Evolutionary conservation across 1,140 invertebrate genomes (phyloP), one percentile per base, ranked within the genome.

Genomic region (Drosophila nigrodunni): DNA sequence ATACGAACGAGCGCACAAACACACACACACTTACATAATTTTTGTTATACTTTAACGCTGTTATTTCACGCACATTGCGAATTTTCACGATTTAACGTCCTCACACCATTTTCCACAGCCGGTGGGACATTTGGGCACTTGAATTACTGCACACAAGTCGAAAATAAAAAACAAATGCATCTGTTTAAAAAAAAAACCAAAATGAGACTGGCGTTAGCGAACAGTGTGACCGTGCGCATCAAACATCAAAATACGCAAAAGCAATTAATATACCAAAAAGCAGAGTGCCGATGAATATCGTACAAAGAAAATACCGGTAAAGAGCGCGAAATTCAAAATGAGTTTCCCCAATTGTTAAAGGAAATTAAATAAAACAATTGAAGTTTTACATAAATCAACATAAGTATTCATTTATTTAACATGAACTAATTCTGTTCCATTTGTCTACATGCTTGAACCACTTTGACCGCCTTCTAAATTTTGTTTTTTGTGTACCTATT

Each of bases 1-100:
- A 46, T 37, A 74, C 49, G 60, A 15, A 69, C 35, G n/a, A 68
- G 55, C 52, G 52, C 62, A 54, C 64, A 71, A 69, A 78, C 74
- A 73, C 58, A 82, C 58, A 82, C 60, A 80, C 83, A 87, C 83
- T 87, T 87, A 87, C 83, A 89, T 87, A 87, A 87, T 88, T 88
- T 78, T 65, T 83, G 49, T 50, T 57, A 72, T 87, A 73, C 87
- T 67, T 87, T 59, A 66, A 35, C 67, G 54, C 15, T 57, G 54
- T 55, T 41, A 37, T 39, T 81, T 68, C 49, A 75, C 71, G 78
- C 78, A 87, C 71, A 85, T 86, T 75, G 66, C 67, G 68, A 71
- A 78, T 74, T 77, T 71, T 37, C 50, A 11, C 60, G 11, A 47
- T 57, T 82, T 70, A 30, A 30, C 66, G 61, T 66, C 21, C 34